Evolutionary conservation across 2,888 invertebrate genomes (phyloP).

Genomic region (Orchesellides sinensis): DNA sequence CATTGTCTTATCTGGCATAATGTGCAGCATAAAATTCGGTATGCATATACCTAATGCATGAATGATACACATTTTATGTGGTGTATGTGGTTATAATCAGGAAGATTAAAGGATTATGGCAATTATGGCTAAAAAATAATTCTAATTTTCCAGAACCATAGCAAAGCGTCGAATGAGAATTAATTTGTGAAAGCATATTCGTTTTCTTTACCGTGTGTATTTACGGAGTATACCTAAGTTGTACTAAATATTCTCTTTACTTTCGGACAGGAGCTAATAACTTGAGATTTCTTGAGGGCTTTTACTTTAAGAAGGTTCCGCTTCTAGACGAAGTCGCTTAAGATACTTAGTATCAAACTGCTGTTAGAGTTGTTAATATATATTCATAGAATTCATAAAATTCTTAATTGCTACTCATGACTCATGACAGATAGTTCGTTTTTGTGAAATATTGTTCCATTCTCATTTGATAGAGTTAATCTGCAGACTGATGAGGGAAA

Average conservation of each 20-base stretch:
- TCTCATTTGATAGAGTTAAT: slow-evolving; percentile 28
- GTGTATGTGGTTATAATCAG: neutral
- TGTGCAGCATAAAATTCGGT: neutral
- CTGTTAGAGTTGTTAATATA: neutral
- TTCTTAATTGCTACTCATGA: slow-evolving; percentile 27
- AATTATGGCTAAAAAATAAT: neutral
- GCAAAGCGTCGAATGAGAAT: slow-evolving; percentile 1
- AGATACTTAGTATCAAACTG: neutral
- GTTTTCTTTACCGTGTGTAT: slow-evolving; percentile 15
- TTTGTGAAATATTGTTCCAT: slow-evolving; percentile 50
- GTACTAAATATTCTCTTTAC: slow-evolving; percentile 1
- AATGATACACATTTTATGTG: neutral
- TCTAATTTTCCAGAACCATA: slow-evolving; percentile 20
- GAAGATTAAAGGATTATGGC: slow-evolving; percentile 28
- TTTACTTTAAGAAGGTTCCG: neutral
- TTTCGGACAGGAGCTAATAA: slow-evolving; percentile 40
- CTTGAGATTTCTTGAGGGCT: slow-evolving; percentile 47
- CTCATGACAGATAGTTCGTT: slow-evolving; percentile 34
- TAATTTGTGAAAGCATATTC: slow-evolving; percentile 25
- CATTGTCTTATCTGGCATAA: neutral
- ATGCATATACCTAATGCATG: neutral
- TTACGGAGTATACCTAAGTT: neutral
- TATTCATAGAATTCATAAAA: slow-evolving; percentile 17
- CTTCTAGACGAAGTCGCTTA: neutral
- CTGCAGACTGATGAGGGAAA: slow-evolving; percentile 12